Evolutionary conservation across 64 coral and sea anemone genomes (phyloP), one percentile per base, ranked within the genome.

Genomic region (Montipora capricornis): DNA sequence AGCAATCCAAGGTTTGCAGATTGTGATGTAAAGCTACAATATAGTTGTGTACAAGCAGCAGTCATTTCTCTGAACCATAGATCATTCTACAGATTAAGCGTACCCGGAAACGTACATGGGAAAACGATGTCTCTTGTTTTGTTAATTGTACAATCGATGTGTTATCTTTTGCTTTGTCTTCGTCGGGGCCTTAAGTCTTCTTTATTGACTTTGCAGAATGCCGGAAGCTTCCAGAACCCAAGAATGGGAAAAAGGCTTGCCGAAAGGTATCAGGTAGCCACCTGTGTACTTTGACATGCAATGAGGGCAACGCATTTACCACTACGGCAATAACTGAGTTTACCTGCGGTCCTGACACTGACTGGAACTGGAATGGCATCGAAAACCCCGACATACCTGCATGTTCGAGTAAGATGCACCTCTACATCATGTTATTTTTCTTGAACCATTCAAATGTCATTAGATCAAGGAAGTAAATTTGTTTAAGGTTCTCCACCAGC

Each of bases 291-390:
- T 16, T 95, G 46, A 12, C 53, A n/a, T 95, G 93, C 14, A 50
- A 90, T 22, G 29, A 90, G 12, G 79, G 69, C 3, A 20, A 84
- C 60, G 82, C 87, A 3, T 90, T 95, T 3, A 95, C 16, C 20
- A 10, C 70, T 12, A 59, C 46, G 29, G 93, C 87, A 15, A 76
- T 95, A 6, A 67, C 87, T 6, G 50, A 5, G 6, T 95, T 57
- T 70, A 80, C n/a, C 69, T 95, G 93, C 73, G 93, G 93, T 14
- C 93, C 93, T 14, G 87, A 95, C 59, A 95, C 93, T 66, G 80
- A 44, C 8, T 95, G 93, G 93, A 90, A 90, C 26, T 95, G 93
- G 93, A 95, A 90, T 74, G 87, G 71, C 8, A 49, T 75, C 16
- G 16, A 45, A 19, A n/a, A 55, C 5, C 47, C 76, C 4, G 19